Evolutionary conservation across 1,140 invertebrate genomes (phyloP), one percentile per base, ranked within the genome.

Genomic region (Rhopalosiphum maidis): DNA sequence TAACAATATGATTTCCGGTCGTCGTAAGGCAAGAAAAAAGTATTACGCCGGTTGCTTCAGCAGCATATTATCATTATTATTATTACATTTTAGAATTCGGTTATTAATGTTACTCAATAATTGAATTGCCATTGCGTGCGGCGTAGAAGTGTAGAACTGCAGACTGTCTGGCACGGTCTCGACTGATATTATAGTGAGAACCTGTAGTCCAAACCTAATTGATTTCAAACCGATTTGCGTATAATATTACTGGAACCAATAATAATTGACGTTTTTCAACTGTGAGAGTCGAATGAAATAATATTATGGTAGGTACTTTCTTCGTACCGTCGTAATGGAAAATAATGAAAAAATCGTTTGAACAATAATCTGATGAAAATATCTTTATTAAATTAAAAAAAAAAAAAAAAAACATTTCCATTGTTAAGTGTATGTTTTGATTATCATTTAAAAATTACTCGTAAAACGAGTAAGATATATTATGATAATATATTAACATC

Each of bases 1-100:
- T 23, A 83, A 83, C 90, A 51, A 92, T 77, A 77, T 41, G 48
- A 82, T 91, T 85, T 92, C 91, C 46, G 30, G n/a, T 48, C 91
- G n/a, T 48, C 91, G 30, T 9, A 23, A 15, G 23, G 30, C 35
- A 25, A 41, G 55, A 46, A 46, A 86, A 46, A 46, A 11, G 60
- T 82, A 43, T 41, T 30, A 86, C 85, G 41, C 25, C 22, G 83
- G 37, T 85, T 37, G 23, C 43, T 87, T 15, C 25, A 87, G 37
- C 30, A n/a, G n/a, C n/a, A n/a, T n/a, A n/a, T n/a, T n/a, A n/a
- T n/a, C n/a, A n/a, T n/a, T 48, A 23, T 35, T 41, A 85, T 51
- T 88, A 51, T 51, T 48, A 87, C 11, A 21, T n/a, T 48, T 54
- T 2, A 60, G 11, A 41, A 41, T 54, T 88, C 87, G 48, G 18